A percentile compares a stretch with the other conserved stretches of the same genome.
phyloP scores from a whole-genome alignment of 2,113 vertebrate species.

The Xenotilapia leptura region DNA sequence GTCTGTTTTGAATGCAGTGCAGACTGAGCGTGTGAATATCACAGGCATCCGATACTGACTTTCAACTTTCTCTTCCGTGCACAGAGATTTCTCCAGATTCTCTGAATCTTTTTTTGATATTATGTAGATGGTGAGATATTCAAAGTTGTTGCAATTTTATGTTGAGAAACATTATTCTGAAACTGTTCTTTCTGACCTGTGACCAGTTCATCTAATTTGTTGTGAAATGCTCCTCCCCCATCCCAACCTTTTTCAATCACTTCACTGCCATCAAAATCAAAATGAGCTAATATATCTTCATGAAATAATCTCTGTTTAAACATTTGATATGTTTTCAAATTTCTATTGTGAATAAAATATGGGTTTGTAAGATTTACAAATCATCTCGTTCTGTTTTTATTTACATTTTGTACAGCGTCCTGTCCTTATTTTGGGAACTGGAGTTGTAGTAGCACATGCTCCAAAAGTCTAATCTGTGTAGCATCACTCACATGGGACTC shows the following conservation, averaged over 20 bases:
- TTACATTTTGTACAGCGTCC: neutral
- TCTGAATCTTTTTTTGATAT: neutral
- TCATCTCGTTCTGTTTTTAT: neutral
- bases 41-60: neutral
- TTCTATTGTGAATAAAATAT: neutral
- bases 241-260: fast-evolving
- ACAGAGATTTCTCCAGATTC: neutral
- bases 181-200: neutral
- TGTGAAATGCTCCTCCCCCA: neutral
- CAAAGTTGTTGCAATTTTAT: neutral
- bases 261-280: neutral
- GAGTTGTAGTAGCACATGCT: neutral
- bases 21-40: neutral
- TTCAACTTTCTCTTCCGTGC: neutral
- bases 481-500: neutral
- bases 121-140: neutral
- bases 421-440: neutral
- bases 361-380: neutral
- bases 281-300: neutral
- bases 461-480: neutral
- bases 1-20: neutral
- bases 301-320: neutral
- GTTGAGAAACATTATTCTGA: neutral
- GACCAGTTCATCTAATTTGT: neutral
- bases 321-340: neutral